Evolutionary conservation across 2,113 vertebrate species (phyloP).

Genomic region (Bufo bufo): DNA sequence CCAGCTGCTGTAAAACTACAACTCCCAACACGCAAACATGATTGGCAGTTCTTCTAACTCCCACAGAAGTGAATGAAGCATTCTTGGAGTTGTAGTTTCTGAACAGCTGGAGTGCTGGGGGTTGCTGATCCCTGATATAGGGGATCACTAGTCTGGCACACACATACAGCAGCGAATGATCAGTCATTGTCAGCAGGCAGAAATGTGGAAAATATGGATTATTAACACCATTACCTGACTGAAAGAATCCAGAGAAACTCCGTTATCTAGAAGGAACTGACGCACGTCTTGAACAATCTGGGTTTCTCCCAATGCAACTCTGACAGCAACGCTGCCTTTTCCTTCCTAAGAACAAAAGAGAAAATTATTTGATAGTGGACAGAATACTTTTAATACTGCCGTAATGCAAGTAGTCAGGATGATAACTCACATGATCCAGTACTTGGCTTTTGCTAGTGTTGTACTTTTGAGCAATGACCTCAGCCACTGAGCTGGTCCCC

Average conservation of each 20-base stretch:
- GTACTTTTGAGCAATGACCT: constrained; percentile 93
- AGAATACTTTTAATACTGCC: background rate
- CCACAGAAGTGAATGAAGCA: too few species aligned
- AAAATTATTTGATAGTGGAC: background rate
- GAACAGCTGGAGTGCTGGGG: too few species aligned
- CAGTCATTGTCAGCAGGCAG: too few species aligned
- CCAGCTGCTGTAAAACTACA: too few species aligned
- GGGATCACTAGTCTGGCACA: background rate
- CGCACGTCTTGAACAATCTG: constrained; percentile 94
- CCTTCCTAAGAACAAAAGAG: constrained; percentile 76
- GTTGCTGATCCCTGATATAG: too few species aligned
- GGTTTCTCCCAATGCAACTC: constrained; percentile 93
- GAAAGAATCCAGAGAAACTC: constrained; percentile 91
- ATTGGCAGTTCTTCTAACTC: too few species aligned
- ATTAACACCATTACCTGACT: constrained; percentile 83
- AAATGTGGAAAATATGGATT: background rate
- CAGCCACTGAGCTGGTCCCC: constrained; percentile 90
- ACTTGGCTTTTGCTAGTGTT: constrained; percentile 93
- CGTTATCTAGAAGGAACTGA: constrained; percentile 84
- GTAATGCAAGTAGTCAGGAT: too few species aligned
- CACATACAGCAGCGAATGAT: too few species aligned
- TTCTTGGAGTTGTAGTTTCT: too few species aligned
- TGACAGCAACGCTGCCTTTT: constrained; percentile 89
- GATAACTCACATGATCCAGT: constrained; percentile 86
- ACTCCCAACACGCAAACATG: too few species aligned